Evolutionary conservation across 1,140 invertebrate species (phyloP), one percentile per base, ranked within the genome.

Genomic region (Scaptomyza hsui): DNA sequence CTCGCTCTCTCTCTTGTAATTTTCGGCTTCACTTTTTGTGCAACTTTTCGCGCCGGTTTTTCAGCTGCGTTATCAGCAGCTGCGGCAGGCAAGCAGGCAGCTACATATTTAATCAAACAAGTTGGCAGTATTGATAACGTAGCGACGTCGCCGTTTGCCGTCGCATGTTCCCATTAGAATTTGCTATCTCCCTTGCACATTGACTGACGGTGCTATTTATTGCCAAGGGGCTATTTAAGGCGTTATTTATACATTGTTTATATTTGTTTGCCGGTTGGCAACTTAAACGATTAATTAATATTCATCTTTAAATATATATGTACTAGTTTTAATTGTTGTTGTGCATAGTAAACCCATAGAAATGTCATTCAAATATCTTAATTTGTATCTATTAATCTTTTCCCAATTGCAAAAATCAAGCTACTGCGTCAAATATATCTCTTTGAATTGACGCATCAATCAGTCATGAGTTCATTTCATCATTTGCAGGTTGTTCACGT

Each of bases 401-500:
- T 32, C 10, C 9, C 1, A 32, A 32, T 32, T 32, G 9, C 29
- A 32, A 32, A 32, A 32, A 37, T 37, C 32, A 37, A n/a, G 10
- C 1, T 5, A n/a, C 7, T n/a, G 45, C 21, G 21, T 26, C n/a
- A n/a, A 47, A n/a, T 47, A 19, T 10, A 47, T 13, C n/a, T 26
- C 12, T 42, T 7, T 53, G 5, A 9, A 4, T 26, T 68, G 56
- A 61, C 47, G 21, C 56, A 61, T 52, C 56, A 53, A 44, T 26
- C 39, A 42, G 44, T 13, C 13, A 7, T 37, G 19, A 41, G 41
- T 29, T 53, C 24, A 44, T 12, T 61, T 41, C 62, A 18, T 12
- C 49, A 78, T 70, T 80, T 39, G 72, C 60, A 80, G 48, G 44
- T 49, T 24, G 19, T 42, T 65, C 67, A 76, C 67, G 60, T 67